Evolutionary conservation across 1,140 invertebrate genomes (phyloP).

Genomic region (Leguminivora glycinivorella): DNA sequence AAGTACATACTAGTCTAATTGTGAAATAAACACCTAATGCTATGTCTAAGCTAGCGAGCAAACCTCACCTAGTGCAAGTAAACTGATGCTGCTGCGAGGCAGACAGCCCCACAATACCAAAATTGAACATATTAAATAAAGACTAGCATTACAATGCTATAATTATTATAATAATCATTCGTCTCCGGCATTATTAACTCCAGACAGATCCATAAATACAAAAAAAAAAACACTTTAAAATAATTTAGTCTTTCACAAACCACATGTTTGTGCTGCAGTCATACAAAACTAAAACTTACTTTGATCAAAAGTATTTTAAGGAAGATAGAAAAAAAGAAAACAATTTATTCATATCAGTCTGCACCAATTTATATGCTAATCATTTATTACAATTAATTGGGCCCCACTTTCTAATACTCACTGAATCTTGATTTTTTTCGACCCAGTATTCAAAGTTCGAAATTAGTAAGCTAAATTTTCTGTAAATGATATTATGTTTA

Average conservation of each 20-base stretch:
- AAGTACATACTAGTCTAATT: slow-evolving; percentile 72
- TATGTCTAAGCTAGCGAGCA: slow-evolving; percentile 27
- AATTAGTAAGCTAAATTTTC: slow-evolving; percentile 38
- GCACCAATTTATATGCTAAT: slow-evolving; percentile 50
- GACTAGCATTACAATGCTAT: slow-evolving; percentile 65
- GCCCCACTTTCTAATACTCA: slow-evolving; percentile 56
- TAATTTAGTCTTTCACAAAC: background rate
- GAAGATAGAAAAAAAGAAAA: slow-evolving; percentile 35
- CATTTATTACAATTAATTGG: slow-evolving; percentile 50
- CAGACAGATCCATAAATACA: slow-evolving; percentile 16
- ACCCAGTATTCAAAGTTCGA: slow-evolving; percentile 25
- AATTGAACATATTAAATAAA: slow-evolving; percentile 41
- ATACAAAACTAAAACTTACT: slow-evolving; percentile 19
- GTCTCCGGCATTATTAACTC: slow-evolving; percentile 9
- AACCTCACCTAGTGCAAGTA: background rate
- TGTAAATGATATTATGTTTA: slow-evolving; percentile 48
- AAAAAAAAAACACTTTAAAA: slow-evolving; percentile 21
- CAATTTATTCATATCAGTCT: slow-evolving; percentile 54
- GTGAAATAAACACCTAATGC: slow-evolving; percentile 53
- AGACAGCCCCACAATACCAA: slow-evolving; percentile 17
- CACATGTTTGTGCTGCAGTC: background rate
- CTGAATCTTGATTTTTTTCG: slow-evolving; percentile 30
- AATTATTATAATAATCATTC: slow-evolving; percentile 13
- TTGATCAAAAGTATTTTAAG: slow-evolving; percentile 21
- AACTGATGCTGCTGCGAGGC: background rate